A percentile compares a stretch with the other conserved stretches of the same genome.
Evolutionary conservation across 1,140 invertebrate species (phyloP).

Genomic region (Drosophila lini): DNA sequence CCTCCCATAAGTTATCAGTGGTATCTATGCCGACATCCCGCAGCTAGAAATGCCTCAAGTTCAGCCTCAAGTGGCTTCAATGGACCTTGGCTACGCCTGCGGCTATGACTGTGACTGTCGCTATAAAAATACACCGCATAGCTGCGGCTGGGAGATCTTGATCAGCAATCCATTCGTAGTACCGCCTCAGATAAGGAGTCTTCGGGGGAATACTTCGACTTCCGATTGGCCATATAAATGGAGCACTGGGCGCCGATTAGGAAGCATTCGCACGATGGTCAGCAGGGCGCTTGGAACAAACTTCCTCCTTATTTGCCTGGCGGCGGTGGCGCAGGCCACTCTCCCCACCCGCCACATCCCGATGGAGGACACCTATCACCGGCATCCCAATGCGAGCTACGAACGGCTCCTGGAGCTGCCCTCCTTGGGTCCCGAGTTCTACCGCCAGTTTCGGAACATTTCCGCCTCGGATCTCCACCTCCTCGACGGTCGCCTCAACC

Average conservation of each 20-base stretch:
- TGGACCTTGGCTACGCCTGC: not conserved
- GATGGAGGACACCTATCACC: not conserved
- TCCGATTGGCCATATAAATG: constrained; percentile 4
- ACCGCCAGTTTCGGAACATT: constrained; percentile 31
- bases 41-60: not conserved
- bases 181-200: constrained; percentile 9
- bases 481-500: not conserved
- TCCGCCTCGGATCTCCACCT: constrained; percentile 20
- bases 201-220: not conserved
- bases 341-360: not conserved
- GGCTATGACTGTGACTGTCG: not conserved
- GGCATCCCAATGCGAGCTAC: not conserved
- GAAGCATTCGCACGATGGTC: constrained; percentile 10
- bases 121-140: not conserved
- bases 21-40: too few relatives aligned
- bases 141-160: not conserved
- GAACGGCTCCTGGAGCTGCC: constrained; percentile 43
- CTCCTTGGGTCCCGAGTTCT: constrained; percentile 42
- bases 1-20: not conserved
- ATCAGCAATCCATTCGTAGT: constrained; percentile 5
- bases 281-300: not conserved
- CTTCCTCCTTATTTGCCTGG: not conserved
- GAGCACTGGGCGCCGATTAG: not conserved
- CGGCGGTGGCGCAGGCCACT: not conserved
- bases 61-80: not conserved